These are phyloP conservation scores for Drosophila quasianomalipes DNA, from an alignment of 2,888 invertebrate species.

Conservation along the genomic window DNA sequence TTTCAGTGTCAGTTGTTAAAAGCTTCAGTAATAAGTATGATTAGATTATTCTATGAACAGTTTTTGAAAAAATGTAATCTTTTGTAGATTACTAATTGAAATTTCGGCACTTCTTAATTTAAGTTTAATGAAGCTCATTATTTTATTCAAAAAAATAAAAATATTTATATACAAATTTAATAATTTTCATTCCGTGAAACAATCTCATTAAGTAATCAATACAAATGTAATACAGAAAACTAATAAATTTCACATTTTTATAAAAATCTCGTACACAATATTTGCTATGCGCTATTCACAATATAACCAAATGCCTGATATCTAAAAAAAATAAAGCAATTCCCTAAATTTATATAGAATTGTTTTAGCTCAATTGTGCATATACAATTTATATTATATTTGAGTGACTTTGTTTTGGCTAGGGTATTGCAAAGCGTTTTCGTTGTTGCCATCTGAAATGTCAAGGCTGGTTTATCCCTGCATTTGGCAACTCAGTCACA, in stretches of 20 bases:
- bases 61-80: background rate
- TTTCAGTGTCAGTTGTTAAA: background rate
- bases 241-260: background rate
- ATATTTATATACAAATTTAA: background rate
- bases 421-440: slow-evolving; percentile 47
- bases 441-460: slow-evolving; percentile 58
- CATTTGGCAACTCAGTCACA: slow-evolving; percentile 62
- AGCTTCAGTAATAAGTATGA: background rate
- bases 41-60: background rate
- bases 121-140: background rate
- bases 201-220: background rate
- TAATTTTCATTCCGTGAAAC: background rate
- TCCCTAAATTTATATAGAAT: background rate
- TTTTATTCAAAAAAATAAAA: background rate
- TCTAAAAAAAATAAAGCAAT: background rate
- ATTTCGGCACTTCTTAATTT: background rate
- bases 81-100: background rate
- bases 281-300: background rate
- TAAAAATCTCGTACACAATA: background rate
- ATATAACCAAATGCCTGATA: background rate
- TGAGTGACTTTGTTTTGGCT: background rate
- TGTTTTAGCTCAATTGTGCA: background rate
- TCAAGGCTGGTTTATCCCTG: slow-evolving; percentile 74
- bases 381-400: background rate
- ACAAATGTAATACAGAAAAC: background rate